phyloP scores from a whole-genome alignment of 1,140 invertebrate genomes.

The Halictus rubicundus region DNA sequence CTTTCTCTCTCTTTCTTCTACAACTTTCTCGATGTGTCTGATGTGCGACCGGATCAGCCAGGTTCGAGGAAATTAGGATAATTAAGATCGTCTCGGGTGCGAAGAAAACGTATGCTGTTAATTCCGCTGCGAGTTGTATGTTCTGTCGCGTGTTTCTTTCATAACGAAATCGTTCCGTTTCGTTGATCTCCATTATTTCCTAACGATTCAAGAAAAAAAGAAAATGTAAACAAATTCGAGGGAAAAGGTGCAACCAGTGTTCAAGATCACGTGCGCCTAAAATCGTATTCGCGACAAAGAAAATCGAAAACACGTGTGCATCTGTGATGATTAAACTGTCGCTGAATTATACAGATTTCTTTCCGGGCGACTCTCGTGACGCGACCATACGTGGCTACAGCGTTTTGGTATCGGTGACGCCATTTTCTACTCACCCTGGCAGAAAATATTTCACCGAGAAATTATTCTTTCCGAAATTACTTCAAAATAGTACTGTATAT shows the following conservation, averaged over 20 bases:
- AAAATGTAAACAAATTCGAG: not conserved
- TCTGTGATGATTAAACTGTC: not conserved
- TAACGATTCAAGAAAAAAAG: conserved; percentile 21
- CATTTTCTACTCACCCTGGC: not conserved
- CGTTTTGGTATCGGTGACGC: not conserved
- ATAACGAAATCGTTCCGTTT: conserved; percentile 34
- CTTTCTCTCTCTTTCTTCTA: not conserved
- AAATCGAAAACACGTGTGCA: not conserved
- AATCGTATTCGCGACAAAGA: conserved; percentile 18
- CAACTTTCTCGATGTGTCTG: conserved; percentile 28
- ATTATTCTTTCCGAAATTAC: no score
- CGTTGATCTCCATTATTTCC: conserved; percentile 45
- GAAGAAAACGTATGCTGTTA: conserved; percentile 59
- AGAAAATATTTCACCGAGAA: no score
- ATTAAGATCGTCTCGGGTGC: conserved; percentile 21
- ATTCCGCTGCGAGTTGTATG: conserved; percentile 37
- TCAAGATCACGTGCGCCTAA: conserved; percentile 20
- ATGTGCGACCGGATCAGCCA: conserved; percentile 28
- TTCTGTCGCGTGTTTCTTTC: conserved; percentile 1
- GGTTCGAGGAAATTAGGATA: conserved; percentile 6
- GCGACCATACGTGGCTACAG: not conserved
- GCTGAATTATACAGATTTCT: not conserved
- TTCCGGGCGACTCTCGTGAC: not conserved
- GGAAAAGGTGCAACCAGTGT: conserved; percentile 50
- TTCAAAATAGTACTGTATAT: no score